phyloP scores from a whole-genome alignment of 2,797 vertebrate species.

The Pygocentrus nattereri region DNA sequence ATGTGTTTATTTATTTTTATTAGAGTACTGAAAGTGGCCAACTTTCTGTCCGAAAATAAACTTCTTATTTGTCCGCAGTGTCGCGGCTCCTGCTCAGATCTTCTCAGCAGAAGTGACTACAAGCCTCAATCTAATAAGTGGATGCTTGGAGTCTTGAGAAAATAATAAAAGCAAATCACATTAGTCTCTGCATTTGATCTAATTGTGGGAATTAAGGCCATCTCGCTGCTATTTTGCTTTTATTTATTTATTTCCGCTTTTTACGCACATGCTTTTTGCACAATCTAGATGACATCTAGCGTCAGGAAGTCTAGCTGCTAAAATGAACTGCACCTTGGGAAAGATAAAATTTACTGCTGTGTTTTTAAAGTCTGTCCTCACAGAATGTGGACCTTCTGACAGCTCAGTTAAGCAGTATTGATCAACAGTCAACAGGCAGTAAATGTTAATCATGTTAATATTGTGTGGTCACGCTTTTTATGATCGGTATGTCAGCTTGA shows the following conservation, averaged over 20 bases:
- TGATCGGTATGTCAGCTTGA: too few species aligned
- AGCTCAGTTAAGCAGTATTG: too few species aligned
- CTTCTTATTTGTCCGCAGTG: slow-evolving; percentile 18
- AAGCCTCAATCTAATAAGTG: slow-evolving; percentile 54
- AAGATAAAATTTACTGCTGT: background rate
- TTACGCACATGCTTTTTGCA: background rate
- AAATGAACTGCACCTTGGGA: too few species aligned
- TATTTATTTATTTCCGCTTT: slow-evolving; percentile 23
- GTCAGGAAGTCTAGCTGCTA: background rate
- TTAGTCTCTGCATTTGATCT: slow-evolving; percentile 59
- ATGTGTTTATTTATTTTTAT: too few species aligned
- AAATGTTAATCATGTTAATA: too few species aligned
- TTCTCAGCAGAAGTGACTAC: slow-evolving; percentile 34
- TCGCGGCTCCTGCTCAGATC: background rate
- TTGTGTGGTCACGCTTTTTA: too few species aligned
- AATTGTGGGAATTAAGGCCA: slow-evolving; percentile 39
- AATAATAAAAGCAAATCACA: slow-evolving; percentile 62
- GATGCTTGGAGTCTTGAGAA: slow-evolving; percentile 56
- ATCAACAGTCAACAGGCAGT: too few species aligned
- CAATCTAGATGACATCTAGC: background rate
- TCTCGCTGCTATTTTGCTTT: background rate
- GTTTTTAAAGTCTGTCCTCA: too few species aligned
- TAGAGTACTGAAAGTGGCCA: background rate
- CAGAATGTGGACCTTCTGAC: too few species aligned
- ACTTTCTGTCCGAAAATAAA: background rate